Evolutionary conservation across 2,113 vertebrate genomes (phyloP), one percentile per base, ranked within the genome.

Genomic region (Xiphophorus couchianus): DNA sequence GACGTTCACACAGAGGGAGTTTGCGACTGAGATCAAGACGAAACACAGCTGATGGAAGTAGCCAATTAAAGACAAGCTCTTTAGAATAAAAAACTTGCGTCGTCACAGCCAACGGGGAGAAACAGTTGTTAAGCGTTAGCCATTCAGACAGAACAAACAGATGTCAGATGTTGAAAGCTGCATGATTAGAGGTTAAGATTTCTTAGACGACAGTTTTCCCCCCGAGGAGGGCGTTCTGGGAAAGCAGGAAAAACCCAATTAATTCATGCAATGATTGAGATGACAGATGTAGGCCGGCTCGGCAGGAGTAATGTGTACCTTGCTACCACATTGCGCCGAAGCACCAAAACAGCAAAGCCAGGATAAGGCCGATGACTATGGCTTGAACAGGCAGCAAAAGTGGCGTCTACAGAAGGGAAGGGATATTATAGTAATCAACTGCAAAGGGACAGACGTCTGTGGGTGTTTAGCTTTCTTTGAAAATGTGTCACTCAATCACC

Each of bases 301-400:
- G 86, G 94, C 95, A 93, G 93, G 96, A 96, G 95, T 95, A 94
- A 94, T 94, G 87, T 97, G 96, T 99, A 98, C 97, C 98, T 99
- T 97, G 95, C 97, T 99, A 99, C 97, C 97, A 98, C 96, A 99
- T 96, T 95, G 96, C 96, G 95, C 96, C 95, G 96, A 97, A 98
- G 97, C 97, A 99, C 97, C 98, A 99, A 96, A 95, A 97, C 97
- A 99, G 97, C 97, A 98, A 97, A 97, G 96, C 98, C 97, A 99
- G 97, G 97, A 98, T 95, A 96, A 99, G 97, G 96, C 97, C 96
- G 96, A 97, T 96, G 97, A 96, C 96, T 95, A 97, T 93, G 96
- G 97, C 97, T 97, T 97, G 97, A 97, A 98, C 95, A 93, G 97
- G 97, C 96, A 97, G 97, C 96, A 97, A 96, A 95, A 97, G 95